phyloP scores from a whole-genome alignment of 2,797 vertebrate species.

The Benthosema pterotum region DNA sequence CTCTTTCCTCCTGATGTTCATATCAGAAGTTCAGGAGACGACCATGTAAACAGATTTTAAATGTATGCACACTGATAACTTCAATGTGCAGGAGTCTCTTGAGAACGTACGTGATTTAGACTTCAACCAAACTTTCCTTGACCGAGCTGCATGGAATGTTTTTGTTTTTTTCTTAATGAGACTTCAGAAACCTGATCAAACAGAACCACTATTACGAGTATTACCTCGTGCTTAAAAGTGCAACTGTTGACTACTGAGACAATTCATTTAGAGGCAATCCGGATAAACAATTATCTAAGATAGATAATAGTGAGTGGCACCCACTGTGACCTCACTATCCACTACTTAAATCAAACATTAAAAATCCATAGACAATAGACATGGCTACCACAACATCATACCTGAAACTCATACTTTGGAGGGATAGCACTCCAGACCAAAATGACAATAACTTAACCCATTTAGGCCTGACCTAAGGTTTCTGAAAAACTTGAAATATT shows the following conservation, averaged over 20 bases:
- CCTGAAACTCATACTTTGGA: too few relatives aligned
- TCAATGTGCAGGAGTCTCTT: slow-evolving; percentile 43
- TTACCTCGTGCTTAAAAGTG: slow-evolving; percentile 24
- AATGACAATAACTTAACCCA: too few relatives aligned
- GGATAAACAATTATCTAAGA: too few relatives aligned
- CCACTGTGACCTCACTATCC: too few relatives aligned
- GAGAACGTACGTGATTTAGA: slow-evolving; percentile 43
- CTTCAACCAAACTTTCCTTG: slow-evolving; percentile 34
- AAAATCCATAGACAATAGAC: too few relatives aligned
- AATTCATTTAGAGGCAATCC: slow-evolving; percentile 14
- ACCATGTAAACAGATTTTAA: slow-evolving; percentile 45
- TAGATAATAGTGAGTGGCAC: too few relatives aligned
- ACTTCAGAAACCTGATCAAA: slow-evolving; percentile 28
- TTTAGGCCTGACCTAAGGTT: too few relatives aligned
- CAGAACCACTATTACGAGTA: slow-evolving; percentile 4
- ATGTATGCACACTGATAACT: slow-evolving; percentile 37
- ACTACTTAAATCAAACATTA: too few relatives aligned
- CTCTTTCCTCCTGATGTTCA: slow-evolving; percentile 23
- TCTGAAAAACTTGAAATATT: too few relatives aligned
- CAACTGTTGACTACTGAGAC: slow-evolving; percentile 14
- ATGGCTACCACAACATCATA: too few relatives aligned
- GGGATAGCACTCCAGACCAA: too few relatives aligned
- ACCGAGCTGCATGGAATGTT: slow-evolving; percentile 10
- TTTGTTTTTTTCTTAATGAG: slow-evolving; percentile 8
- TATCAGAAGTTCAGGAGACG: slow-evolving; percentile 37